A percentile compares a stretch with the other conserved stretches of the same genome.
phyloP scores from a whole-genome alignment of 2,113 vertebrate species.

The Laterallus jamaicensis region DNA sequence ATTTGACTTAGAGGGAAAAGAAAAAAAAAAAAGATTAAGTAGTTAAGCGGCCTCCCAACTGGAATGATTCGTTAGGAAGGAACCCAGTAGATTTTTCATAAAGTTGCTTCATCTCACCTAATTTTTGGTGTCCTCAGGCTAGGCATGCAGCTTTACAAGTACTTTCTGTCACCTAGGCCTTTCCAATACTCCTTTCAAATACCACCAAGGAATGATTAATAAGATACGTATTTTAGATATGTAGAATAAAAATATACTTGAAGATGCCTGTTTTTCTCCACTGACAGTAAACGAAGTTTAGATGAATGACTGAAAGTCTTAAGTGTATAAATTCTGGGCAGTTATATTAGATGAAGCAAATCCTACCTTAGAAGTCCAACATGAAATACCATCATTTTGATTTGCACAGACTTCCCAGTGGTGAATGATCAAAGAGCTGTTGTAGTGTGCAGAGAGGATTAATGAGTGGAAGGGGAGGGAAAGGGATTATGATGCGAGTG shows the following conservation, averaged over 20 bases:
- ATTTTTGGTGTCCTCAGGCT: background rate
- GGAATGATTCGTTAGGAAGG: background rate
- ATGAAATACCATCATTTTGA: conserved; percentile 8
- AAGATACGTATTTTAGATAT: background rate
- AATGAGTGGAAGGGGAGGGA: background rate
- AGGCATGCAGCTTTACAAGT: background rate
- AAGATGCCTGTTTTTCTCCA: background rate
- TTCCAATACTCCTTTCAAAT: background rate
- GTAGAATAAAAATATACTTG: background rate
- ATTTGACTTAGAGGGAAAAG: background rate
- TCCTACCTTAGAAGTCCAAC: background rate
- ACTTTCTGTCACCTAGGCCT: background rate
- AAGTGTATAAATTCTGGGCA: background rate
- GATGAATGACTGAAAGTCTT: background rate
- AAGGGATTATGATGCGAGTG: background rate
- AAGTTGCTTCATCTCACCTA: background rate
- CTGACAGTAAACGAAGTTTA: background rate
- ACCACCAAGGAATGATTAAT: background rate
- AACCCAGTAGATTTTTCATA: background rate
- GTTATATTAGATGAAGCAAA: background rate
- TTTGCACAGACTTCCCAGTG: background rate
- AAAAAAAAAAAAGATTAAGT: background rate
- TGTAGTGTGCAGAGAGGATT: background rate
- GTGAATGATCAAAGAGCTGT: conserved; percentile 26
- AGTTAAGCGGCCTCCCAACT: background rate